Conservation (phyloP, 2,113 vertebrate species). For the Desmodus rotundus region DNA sequence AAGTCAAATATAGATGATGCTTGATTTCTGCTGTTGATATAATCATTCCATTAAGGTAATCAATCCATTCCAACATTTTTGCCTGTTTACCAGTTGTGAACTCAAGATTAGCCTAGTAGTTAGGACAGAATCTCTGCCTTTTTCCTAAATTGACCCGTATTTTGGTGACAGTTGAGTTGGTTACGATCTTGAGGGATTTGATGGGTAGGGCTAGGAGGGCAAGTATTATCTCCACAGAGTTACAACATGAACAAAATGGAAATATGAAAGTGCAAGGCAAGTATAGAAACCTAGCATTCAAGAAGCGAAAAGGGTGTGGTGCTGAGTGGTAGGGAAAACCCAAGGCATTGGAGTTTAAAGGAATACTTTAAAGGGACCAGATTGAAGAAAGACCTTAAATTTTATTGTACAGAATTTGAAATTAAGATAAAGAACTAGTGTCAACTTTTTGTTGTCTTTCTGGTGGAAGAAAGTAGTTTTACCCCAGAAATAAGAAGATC, state of each 20-base stretch:
- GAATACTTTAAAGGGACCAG: neutral
- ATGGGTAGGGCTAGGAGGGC: neutral
- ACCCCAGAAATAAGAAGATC: neutral
- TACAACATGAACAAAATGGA: neutral
- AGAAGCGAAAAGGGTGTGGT: neutral
- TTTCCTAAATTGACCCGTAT: neutral
- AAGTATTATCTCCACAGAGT: neutral
- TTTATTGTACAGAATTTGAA: neutral
- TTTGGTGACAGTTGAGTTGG: neutral
- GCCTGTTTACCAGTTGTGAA: neutral
- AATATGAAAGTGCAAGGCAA: neutral
- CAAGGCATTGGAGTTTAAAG: neutral
- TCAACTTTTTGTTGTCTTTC: neutral
- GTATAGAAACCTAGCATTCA: neutral
- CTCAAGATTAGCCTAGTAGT: neutral
- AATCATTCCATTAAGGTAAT: neutral
- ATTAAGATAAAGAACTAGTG: neutral
- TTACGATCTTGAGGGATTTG: neutral
- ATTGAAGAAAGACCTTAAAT: neutral
- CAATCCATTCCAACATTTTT: neutral
- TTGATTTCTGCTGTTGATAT: neutral
- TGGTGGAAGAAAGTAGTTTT: conserved; percentile 20
- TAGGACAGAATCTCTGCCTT: neutral
- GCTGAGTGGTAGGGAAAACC: neutral
- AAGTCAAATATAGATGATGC: neutral